Base-by-base conservation (phyloP, 1,140 invertebrate genomes). In the Vollenhovia emeryi region DNA sequence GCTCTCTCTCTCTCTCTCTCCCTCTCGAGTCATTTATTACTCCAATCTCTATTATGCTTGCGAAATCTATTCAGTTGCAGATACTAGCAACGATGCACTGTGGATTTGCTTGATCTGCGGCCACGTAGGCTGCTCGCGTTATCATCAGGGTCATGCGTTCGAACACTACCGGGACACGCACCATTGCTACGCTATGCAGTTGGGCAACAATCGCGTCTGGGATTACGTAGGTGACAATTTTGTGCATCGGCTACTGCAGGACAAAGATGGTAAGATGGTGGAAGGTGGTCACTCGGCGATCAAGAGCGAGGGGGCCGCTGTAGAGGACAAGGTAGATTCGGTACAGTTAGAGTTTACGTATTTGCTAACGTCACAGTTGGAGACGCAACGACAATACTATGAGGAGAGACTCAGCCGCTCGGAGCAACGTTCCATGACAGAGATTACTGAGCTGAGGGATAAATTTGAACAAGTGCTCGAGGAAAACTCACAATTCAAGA, bases 61-160 rank as follows among this genome's bases (percentile, higher is more conserved):
- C n/a, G n/a, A n/a, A n/a, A 0, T 40, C 8, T 79, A 75, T 76
- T 83, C 48, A 94, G 93, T 88, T 92, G 91, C 91, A 79, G 95
- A 95, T 71, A 93, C 96, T 87, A 91, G 95, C 95, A 94, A 92
- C 0, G 97, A 99, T 93, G 98, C 98, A 86, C 95, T 99, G 0
- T 99, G 99, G 99, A 99, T 99, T 87, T 99, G 99, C 94, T 95
- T 99, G 21, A 99, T 99, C 86, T 99, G 99, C 95, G 99, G 99
- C 15, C 98, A 99, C 95, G 97, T 99, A 60, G 99, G 99, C 50
- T 99, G 99, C 95, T 95, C 87, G 88, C 97, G 97, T 82, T 96
- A 96, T 90, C 95, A 96, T 84, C 95, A 96, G 30, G 96, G 97
- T 0, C 97, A 97, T 91, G 97, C 97, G 0, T 97, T 97, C 1